Percentiles rank a stretch among this genome's conserved stretches.
Conservation (phyloP, 2,113 vertebrate genomes). For the Syrmaticus mikado region DNA sequence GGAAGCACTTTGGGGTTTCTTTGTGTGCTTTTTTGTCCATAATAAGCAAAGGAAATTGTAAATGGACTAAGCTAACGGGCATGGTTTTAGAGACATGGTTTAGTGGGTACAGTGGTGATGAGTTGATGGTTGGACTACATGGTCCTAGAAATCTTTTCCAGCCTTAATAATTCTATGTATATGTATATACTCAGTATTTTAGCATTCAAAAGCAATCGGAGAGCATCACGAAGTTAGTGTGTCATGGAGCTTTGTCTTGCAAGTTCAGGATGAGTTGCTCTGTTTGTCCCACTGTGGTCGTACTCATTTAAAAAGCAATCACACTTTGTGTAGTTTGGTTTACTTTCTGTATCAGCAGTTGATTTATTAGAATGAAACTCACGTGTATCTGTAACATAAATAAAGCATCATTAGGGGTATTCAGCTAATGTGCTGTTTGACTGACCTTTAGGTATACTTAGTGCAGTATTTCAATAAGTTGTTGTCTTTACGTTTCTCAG, state of each 20-base stretch:
- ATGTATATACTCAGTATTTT: neutral
- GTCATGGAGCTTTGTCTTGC: neutral
- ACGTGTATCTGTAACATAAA: neutral
- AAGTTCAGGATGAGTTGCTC: neutral
- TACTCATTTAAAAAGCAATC: neutral
- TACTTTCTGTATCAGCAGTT: neutral
- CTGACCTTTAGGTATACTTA: neutral
- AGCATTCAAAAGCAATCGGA: neutral
- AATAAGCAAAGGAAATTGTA: neutral
- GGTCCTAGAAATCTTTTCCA: too few relatives aligned
- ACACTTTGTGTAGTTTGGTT: neutral
- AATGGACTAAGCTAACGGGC: neutral
- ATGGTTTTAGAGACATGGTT: too few relatives aligned
- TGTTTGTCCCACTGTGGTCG: neutral
- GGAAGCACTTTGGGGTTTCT: neutral
- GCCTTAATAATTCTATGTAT: too few relatives aligned
- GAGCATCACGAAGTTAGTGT: neutral
- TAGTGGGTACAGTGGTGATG: too few relatives aligned
- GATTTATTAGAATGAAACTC: neutral
- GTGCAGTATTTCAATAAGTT: constrained; percentile 25
- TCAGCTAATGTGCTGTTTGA: neutral
- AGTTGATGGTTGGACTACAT: too few relatives aligned
- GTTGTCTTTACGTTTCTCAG: neutral
- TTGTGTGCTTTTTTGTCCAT: neutral
- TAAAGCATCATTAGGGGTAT: neutral